Conservation (phyloP, 2,888 invertebrate species). For the Chironomus tentans region DNA sequence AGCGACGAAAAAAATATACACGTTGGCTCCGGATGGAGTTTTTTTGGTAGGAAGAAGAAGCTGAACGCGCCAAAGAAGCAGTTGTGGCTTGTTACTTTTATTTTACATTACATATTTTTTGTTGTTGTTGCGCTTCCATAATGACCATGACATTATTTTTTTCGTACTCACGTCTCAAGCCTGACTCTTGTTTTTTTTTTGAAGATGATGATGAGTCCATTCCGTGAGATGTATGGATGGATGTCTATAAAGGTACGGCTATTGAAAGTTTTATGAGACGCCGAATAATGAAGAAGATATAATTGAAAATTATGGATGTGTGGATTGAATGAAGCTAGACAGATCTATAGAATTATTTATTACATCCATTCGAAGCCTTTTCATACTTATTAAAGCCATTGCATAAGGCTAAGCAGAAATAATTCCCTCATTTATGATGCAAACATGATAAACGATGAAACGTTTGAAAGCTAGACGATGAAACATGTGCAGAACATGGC, state of each 20-base stretch:
- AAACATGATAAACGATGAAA: neutral
- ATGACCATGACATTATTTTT: constrained; percentile 23
- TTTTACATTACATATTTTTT: neutral
- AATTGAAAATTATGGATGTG: neutral
- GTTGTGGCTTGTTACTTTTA: neutral
- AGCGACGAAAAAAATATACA: too few relatives aligned
- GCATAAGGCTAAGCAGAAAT: neutral
- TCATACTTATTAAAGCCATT: neutral
- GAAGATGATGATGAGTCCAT: neutral
- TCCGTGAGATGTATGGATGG: neutral
- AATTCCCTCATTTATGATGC: neutral
- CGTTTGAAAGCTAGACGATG: neutral
- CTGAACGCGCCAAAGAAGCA: neutral
- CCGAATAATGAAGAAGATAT: neutral
- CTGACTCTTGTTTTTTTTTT: neutral
- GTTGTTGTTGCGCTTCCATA: neutral
- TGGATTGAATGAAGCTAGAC: neutral
- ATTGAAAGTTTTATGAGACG: neutral
- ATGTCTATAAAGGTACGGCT: neutral
- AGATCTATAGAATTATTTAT: neutral
- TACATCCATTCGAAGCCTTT: neutral
- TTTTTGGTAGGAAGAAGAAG: neutral
- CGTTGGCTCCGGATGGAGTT: neutral
- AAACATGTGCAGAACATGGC: constrained; percentile 8
- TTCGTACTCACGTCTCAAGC: neutral